phyloP scores from a whole-genome alignment of 2,113 vertebrate genomes.

The Marmota monax region DNA sequence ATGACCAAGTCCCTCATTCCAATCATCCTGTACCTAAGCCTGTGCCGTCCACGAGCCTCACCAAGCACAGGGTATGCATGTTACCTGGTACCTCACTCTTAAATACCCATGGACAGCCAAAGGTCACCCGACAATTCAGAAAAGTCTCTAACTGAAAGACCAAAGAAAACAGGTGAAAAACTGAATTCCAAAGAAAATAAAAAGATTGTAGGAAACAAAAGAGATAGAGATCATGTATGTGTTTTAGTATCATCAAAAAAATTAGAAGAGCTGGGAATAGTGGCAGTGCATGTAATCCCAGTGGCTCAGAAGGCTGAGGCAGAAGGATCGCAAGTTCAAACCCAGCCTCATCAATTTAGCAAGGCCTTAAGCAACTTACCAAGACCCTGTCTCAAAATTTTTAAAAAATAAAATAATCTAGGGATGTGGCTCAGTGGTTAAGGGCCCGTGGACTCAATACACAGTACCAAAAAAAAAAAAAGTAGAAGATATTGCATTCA shows the following conservation, averaged over 20 bases:
- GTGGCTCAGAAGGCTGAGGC: too few species aligned
- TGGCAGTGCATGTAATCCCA: too few species aligned
- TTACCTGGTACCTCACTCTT: background rate
- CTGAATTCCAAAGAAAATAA: background rate
- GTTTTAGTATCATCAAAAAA: conserved; percentile 33
- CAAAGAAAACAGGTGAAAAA: background rate
- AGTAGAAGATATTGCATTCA: background rate
- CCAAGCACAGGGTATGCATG: background rate
- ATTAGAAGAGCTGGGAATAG: background rate
- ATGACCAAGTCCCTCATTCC: background rate
- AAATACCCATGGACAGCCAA: background rate
- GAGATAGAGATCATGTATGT: background rate
- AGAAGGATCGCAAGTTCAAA: too few species aligned
- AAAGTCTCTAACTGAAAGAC: background rate
- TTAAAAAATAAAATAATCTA: too few species aligned
- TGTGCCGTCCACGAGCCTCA: background rate
- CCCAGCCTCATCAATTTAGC: too few species aligned
- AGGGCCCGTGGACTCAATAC: too few species aligned
- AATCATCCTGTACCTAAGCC: background rate
- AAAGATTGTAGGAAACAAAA: background rate
- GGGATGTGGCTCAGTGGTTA: too few species aligned
- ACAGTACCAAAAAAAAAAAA: background rate
- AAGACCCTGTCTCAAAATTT: too few species aligned
- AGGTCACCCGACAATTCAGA: background rate
- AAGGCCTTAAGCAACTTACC: too few species aligned